Evolutionary conservation across 2,888 invertebrate species (phyloP), one percentile per base, ranked within the genome.

Genomic region (Macaria notata): DNA sequence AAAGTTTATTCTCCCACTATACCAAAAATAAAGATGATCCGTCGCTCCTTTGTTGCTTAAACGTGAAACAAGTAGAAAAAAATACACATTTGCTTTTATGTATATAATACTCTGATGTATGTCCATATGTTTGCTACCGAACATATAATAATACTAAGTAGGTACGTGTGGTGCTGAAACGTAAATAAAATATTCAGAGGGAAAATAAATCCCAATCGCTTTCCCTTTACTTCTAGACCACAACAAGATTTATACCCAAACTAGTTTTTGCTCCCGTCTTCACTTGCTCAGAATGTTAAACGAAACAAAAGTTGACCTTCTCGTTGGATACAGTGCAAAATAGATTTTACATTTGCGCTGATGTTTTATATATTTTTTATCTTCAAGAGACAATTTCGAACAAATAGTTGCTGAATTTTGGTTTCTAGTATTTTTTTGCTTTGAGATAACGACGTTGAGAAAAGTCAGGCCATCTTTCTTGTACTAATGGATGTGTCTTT

Each of bases 181-280:
- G n/a, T n/a, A n/a, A 19, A 19, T 19, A 19, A 2, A 19, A 19
- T 19, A 19, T 19, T 19, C 1, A 2, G 19, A 19, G 1, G 2
- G 19, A 19, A 19, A 19, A 19, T 1, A 1, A 19, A 1, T 19
- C 19, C 1, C 33, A 4, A 4, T 4, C n/a, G 41, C 41, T 41
- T 41, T 0, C 1, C 66, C 69, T 64, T 62, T 31, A 62, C 47
- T 59, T 70, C 75, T 71, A 63, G 45, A 59, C 70, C 71, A 56
- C 49, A 38, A 45, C 56, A 61, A 72, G 69, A 74, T 78, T 80
- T 79, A 82, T 82, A 71, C 72, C 68, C 66, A 62, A 64, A 66
- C 76, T 81, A 77, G 79, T 79, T 79, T 82, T 81, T 81, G 73
- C 75, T 80, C 76, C 71, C 72, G 75, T 76, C 77, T 84, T 78